phyloP scores from a whole-genome alignment of 2,113 vertebrate species.

The Gavialis gangeticus region DNA sequence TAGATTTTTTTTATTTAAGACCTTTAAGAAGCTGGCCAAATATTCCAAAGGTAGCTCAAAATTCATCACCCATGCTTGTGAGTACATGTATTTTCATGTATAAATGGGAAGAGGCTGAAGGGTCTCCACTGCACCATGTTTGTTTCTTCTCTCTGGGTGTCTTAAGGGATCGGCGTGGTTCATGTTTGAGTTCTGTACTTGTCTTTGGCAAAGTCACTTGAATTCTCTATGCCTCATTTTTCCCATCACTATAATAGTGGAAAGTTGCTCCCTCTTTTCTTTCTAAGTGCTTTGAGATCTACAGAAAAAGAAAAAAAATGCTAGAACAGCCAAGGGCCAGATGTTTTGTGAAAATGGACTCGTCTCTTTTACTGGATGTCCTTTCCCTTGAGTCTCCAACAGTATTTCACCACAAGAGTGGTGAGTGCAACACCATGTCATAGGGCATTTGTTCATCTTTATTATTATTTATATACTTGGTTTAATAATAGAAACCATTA shows the following conservation, averaged over 20 bases:
- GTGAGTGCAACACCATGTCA: background rate
- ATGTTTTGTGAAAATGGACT: background rate
- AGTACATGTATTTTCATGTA: background rate
- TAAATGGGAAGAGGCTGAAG: background rate
- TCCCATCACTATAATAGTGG: background rate
- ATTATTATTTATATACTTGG: background rate
- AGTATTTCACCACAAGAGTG: background rate
- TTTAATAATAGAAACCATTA: background rate
- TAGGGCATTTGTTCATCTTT: background rate
- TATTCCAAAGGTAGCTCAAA: conserved; percentile 20
- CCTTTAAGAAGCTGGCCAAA: conserved; percentile 37
- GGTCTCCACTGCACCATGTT: background rate
- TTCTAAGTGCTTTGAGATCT: background rate
- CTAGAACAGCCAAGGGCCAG: background rate
- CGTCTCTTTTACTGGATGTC: too few relatives aligned
- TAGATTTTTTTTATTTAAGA: background rate
- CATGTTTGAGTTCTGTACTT: background rate
- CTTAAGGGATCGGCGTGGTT: background rate
- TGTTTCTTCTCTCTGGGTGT: background rate
- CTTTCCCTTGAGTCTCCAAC: background rate
- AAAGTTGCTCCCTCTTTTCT: background rate
- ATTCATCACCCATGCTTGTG: background rate
- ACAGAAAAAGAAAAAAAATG: background rate
- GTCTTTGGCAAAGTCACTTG: background rate
- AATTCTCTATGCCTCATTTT: background rate